Conservation (phyloP, 2,113 vertebrate genomes). For the Salvator merianae region DNA sequence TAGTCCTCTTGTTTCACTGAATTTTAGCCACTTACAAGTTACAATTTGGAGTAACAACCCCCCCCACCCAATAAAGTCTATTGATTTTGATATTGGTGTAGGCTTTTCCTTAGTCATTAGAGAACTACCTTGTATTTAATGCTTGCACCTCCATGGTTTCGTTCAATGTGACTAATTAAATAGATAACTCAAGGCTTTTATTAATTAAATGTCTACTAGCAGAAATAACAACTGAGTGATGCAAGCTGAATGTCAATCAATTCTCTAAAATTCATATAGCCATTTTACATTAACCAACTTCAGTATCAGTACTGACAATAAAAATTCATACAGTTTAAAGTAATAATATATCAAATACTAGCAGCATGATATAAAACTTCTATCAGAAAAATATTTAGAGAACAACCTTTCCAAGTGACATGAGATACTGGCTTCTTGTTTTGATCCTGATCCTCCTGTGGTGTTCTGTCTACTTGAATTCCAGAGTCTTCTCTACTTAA, state of each 20-base stretch:
- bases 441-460: constrained; percentile 88
- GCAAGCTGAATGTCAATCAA: not conserved
- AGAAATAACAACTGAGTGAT: not conserved
- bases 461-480: constrained; percentile 94
- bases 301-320: not conserved
- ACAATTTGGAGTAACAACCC: no score
- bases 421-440: constrained; percentile 77
- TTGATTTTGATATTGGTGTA: no score
- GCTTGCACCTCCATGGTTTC: no score
- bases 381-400: not conserved
- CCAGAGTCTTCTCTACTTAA: constrained; percentile 96
- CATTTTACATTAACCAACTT: not conserved
- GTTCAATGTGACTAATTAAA: not conserved
- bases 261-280: not conserved
- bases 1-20: no score
- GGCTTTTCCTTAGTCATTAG: no score
- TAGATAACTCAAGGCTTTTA: not conserved
- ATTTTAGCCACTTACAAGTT: no score
- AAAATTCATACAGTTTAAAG: not conserved
- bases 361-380: not conserved
- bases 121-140: no score
- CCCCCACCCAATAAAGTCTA: no score
- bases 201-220: not conserved
- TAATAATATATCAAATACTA: not conserved
- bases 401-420: constrained; percentile 77